phyloP scores from a whole-genome alignment of 2,888 invertebrate species.

The Mamestra brassicae region DNA sequence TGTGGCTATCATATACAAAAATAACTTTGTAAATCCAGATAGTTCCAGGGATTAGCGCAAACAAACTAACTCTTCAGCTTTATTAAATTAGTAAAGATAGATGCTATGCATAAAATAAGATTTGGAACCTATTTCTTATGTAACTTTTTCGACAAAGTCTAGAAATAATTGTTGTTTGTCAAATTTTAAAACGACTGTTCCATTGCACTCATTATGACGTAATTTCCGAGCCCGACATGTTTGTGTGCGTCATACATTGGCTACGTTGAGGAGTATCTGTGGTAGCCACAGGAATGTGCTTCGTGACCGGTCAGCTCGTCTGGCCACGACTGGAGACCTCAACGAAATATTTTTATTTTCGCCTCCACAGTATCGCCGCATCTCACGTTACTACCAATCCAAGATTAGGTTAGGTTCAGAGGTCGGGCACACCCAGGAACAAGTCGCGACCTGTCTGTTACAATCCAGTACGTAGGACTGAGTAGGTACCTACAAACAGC shows the following conservation, averaged over 20 bases:
- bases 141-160: background rate
- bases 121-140: background rate
- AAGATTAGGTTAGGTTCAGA: conserved; percentile 72
- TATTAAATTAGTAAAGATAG: background rate
- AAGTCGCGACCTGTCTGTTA: conserved; percentile 53
- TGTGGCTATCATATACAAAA: too few relatives aligned
- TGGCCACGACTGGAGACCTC: conserved; percentile 57
- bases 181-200: background rate
- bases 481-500: background rate
- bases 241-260: conserved; percentile 40
- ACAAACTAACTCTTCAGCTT: too few relatives aligned
- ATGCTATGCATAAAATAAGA: background rate
- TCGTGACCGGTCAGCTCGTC: conserved; percentile 69
- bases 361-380: conserved; percentile 59
- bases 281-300: conserved; percentile 69
- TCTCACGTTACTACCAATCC: conserved; percentile 66
- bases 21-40: too few relatives aligned
- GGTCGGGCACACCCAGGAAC: conserved; percentile 74
- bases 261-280: conserved; percentile 25
- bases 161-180: background rate
- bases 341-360: conserved; percentile 72
- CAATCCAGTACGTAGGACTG: conserved; percentile 27
- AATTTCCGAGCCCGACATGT: conserved; percentile 6
- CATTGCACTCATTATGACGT: conserved; percentile 6
- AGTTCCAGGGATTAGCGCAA: too few relatives aligned